Conservation (phyloP, 2,113 vertebrate species). For the Leptobrachium ailaonicum region DNA sequence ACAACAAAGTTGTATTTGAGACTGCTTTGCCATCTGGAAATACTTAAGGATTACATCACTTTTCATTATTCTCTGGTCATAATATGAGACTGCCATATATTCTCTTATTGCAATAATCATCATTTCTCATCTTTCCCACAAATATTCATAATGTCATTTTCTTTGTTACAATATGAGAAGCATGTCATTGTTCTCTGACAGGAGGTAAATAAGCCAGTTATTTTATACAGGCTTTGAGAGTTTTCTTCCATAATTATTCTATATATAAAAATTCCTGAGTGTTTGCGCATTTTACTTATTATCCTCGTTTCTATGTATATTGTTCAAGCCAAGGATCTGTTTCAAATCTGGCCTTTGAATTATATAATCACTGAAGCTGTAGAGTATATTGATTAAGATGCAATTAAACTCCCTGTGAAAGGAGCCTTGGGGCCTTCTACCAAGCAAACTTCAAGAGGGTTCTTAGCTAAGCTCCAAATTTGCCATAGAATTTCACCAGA, state of each 20-base stretch:
- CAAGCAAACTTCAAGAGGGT: too few species aligned
- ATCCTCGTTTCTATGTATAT: too few species aligned
- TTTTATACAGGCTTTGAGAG: neutral
- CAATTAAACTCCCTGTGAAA: too few species aligned
- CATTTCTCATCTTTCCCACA: neutral
- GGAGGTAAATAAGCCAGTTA: neutral
- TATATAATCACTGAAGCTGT: too few species aligned
- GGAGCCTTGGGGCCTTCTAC: too few species aligned
- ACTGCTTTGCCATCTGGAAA: neutral
- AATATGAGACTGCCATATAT: neutral
- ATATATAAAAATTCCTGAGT: neutral
- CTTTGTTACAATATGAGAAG: neutral
- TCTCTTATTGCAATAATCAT: conserved; percentile 21
- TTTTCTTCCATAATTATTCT: conserved; percentile 1
- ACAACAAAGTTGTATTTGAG: neutral
- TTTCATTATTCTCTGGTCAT: neutral
- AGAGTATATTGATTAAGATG: too few species aligned
- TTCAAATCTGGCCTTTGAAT: too few species aligned
- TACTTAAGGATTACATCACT: conserved; percentile 4
- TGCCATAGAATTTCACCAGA: too few species aligned
- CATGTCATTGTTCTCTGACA: neutral
- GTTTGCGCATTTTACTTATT: neutral
- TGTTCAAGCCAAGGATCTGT: too few species aligned
- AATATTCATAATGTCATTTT: neutral
- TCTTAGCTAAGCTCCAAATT: too few species aligned